Conservation (phyloP, 2,888 invertebrate genomes). For the Erannis defoliaria region DNA sequence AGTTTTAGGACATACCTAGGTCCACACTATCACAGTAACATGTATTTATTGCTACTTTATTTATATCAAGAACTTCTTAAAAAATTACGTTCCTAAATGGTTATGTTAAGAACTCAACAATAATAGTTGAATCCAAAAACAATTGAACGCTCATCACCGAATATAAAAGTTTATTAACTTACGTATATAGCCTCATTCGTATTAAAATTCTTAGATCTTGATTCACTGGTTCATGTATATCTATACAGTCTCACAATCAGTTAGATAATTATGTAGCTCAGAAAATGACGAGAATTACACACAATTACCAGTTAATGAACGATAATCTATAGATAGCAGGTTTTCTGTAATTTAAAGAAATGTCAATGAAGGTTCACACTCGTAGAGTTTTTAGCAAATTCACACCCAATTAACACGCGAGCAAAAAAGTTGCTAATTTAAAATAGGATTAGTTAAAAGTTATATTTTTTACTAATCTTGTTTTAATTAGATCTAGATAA, state of each 20-base stretch:
- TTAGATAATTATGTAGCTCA: not conserved
- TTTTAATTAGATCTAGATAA: no score
- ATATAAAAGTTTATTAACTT: no score
- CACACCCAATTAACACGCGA: not conserved
- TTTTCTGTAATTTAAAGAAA: not conserved
- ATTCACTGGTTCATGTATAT: not conserved
- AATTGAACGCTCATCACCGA: no score
- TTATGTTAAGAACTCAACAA: no score
- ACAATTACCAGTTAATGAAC: constrained; percentile 4
- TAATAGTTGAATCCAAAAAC: no score
- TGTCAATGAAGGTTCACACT: not conserved
- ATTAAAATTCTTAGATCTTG: not conserved
- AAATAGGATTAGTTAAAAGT: not conserved
- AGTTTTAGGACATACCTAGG: no score
- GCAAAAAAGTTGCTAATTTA: not conserved
- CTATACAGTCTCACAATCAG: constrained; percentile 14
- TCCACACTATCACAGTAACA: no score
- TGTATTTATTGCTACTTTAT: no score
- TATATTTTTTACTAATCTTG: no score
- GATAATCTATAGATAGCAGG: constrained; percentile 4
- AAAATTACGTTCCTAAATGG: no score
- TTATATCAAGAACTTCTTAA: no score
- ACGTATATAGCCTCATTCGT: not conserved
- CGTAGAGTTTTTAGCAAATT: no score
- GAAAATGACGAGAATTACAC: constrained; percentile 2